phyloP scores from a whole-genome alignment of 1,140 invertebrate species.

The Drosophila tani region DNA sequence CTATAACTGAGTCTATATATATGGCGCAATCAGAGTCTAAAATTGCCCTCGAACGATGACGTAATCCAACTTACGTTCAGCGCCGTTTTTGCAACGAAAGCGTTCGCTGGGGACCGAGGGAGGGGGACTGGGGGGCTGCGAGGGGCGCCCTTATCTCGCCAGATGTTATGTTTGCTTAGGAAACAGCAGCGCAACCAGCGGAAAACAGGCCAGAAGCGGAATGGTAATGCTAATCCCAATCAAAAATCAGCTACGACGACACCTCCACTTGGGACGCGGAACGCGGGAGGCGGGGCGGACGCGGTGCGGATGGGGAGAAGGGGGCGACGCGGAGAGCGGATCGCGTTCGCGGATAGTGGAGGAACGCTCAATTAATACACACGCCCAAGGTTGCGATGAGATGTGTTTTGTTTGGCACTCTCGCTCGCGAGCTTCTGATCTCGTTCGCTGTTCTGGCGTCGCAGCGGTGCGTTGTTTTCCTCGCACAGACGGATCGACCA shows the following conservation, averaged over 20 bases:
- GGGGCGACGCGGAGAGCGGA: constrained; percentile 6
- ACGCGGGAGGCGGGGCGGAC: not conserved
- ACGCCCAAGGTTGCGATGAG: constrained; percentile 49
- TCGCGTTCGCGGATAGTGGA: constrained; percentile 11
- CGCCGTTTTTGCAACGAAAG: constrained; percentile 62
- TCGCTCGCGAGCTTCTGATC: constrained; percentile 18
- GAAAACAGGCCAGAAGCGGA: constrained; percentile 22
- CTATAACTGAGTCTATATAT: constrained; percentile 39
- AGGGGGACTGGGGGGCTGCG: constrained; percentile 3
- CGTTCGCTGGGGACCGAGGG: not conserved
- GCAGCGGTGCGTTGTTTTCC: constrained; percentile 26
- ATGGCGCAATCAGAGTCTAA: constrained; percentile 52
- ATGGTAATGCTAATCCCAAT: constrained; percentile 22
- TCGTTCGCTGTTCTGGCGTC: constrained; percentile 28
- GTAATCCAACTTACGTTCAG: constrained; percentile 71
- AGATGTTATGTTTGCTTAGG: constrained; percentile 73
- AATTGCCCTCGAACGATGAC: constrained; percentile 69
- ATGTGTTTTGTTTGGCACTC: constrained; percentile 37
- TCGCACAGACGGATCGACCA: constrained; percentile 38
- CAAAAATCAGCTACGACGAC: constrained; percentile 33
- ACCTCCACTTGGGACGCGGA: constrained; percentile 12
- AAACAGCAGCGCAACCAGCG: constrained; percentile 20
- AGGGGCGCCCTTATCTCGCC: constrained; percentile 67
- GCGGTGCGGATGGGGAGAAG: not conserved
- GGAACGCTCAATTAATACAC: constrained; percentile 48